Base-by-base conservation (phyloP, 35 echinoderm and acorn worm genomes). In the Lytechinus pictus region DNA sequence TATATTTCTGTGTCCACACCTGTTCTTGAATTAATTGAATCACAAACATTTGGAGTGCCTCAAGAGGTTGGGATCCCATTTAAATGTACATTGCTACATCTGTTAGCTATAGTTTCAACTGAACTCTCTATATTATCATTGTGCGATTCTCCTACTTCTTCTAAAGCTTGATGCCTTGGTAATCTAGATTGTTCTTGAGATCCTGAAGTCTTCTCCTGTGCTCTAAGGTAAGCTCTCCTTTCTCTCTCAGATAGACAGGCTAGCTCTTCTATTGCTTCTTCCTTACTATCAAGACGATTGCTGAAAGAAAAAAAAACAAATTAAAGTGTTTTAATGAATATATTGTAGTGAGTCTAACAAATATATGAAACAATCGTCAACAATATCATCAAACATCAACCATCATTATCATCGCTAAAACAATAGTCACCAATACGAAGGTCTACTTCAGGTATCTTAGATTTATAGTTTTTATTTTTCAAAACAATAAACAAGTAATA, bases 211-310 rank as follows among this genome's bases (percentile, higher is more conserved):
- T 98, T 96, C 8, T 89, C 95, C 60, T 96, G 94, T 27, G 27
- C 86, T 21, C 95, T 51, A 57, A 97, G 94, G 79, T 95, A 97
- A 10, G 98, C 94, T 53, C 95, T 96, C 90, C 96, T 95, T 27
- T 97, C 55, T 60, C 94, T 97, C 60, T 97, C 98, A 52, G 95
- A 53, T 55, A 97, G 95, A 11, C 27, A 29, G 24, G 89, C 95
- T 7, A 99, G 94, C 56, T 99, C 96, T 51, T 54, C 57, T 89
- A 95, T 51, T 16, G 96, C 55, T 27, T 94, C 61, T 24, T 95
- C 97, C n/a, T 94, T 91, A 53, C 94, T 54, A 19, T 96, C 92
- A 51, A 92, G 96, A 86, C 94, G 27, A 27, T 90, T 90, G 10
- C 88, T 54, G 10, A 33, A 1, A 44, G 10, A 33, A 52, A 16